phyloP scores from a whole-genome alignment of 2,797 vertebrate species.

The Lutjanus argentimaculatus region DNA sequence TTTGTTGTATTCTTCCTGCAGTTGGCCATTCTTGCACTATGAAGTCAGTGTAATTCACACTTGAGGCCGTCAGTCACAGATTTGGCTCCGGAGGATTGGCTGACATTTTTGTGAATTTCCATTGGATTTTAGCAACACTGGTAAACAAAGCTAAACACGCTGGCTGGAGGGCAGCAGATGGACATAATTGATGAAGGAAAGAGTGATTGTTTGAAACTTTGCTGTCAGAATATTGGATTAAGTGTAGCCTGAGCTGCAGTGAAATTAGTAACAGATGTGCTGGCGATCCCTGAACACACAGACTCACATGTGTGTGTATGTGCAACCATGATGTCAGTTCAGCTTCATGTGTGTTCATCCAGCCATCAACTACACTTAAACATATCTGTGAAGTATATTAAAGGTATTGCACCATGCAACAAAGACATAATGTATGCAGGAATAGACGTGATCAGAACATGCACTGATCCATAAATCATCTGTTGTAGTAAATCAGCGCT shows the following conservation, averaged over 20 bases:
- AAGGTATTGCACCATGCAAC: not conserved
- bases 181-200: conserved; percentile 20
- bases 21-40: conserved; percentile 73
- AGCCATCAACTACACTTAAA: conserved; percentile 7
- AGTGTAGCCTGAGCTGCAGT: conserved; percentile 52
- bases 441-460: not conserved
- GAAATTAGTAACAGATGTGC: conserved; percentile 84
- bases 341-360: conserved; percentile 25
- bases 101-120: conserved; percentile 53
- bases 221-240: conserved; percentile 52
- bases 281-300: conserved; percentile 37
- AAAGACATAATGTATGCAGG: not conserved
- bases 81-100: conserved; percentile 37
- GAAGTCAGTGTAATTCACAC: conserved; percentile 76
- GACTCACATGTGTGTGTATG: conserved; percentile 1
- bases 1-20: conserved; percentile 18
- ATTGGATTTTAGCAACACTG: conserved; percentile 11
- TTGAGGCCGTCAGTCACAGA: conserved; percentile 47
- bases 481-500: not conserved
- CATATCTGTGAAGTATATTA: conserved; percentile 19
- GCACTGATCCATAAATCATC: conserved; percentile 2
- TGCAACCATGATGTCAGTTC: conserved; percentile 44
- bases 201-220: conserved; percentile 34
- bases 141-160: conserved; percentile 23
- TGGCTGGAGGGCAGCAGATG: not conserved